These are phyloP conservation scores for Himalopsyche kuldschensis DNA, from an alignment of 2,888 invertebrate species.

Conservation along the genomic window DNA sequence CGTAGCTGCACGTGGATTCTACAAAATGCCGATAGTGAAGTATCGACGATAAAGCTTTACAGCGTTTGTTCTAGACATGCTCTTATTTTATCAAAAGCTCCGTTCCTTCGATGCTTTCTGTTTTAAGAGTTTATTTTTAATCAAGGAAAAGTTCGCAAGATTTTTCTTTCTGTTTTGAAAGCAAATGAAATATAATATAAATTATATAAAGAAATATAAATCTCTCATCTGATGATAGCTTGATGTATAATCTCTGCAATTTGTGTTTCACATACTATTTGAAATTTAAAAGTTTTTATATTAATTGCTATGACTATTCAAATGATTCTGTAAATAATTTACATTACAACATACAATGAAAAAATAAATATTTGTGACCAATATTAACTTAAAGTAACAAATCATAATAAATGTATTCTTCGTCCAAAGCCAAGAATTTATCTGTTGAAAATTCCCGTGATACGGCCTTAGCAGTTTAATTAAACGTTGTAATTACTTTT, in stretches of 20 bases:
- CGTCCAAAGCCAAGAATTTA: too few species aligned
- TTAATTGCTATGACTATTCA: too few species aligned
- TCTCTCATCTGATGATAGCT: background rate
- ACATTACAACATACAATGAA: too few species aligned
- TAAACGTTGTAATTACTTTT: too few species aligned
- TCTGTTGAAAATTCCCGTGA: too few species aligned
- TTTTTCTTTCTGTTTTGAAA: background rate
- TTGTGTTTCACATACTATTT: background rate
- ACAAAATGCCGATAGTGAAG: conserved; percentile 31
- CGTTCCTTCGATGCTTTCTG: conserved; percentile 23
- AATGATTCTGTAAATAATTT: too few species aligned
- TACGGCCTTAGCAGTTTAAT: too few species aligned
- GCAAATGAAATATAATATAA: background rate
- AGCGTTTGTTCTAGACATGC: conserved; percentile 17
- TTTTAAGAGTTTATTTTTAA: conserved; percentile 37
- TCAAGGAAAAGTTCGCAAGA: conserved; percentile 20
- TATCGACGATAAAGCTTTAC: conserved; percentile 34
- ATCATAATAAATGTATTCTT: too few species aligned
- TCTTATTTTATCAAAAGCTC: conserved; percentile 30
- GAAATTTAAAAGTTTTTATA: too few species aligned
- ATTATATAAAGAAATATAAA: too few species aligned
- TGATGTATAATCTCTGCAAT: background rate
- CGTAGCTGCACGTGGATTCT: background rate
- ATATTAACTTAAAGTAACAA: too few species aligned
- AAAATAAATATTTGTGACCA: too few species aligned